phyloP scores from a whole-genome alignment of 37 sponge, comb jelly and placozoan species.

The Chondrilla cf. caribensis region DNA sequence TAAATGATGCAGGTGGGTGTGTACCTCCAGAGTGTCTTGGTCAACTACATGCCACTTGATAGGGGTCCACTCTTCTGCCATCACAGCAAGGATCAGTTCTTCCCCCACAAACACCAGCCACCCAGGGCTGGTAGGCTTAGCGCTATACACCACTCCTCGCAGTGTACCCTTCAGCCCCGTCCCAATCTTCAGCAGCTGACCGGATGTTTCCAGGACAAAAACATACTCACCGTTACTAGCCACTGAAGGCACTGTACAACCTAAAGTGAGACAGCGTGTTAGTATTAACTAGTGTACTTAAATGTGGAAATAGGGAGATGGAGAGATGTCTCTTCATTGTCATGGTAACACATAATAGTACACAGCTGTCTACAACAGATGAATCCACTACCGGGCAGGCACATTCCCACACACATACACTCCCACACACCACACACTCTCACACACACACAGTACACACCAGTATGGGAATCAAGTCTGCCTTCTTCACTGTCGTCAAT shows the following conservation, averaged over 20 bases:
- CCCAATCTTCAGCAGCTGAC: slow-evolving; percentile 45
- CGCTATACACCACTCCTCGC: slow-evolving; percentile 38
- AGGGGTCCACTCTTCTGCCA: background rate
- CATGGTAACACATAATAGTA: no score
- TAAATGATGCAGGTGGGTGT: no score
- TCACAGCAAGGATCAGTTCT: slow-evolving; percentile 10
- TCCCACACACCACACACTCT: no score
- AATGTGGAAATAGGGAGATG: background rate
- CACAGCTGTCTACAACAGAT: no score
- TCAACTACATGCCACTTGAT: background rate
- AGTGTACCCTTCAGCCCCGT: slow-evolving; percentile 40
- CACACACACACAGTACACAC: background rate
- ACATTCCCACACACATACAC: no score
- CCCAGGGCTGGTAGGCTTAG: slow-evolving; percentile 31
- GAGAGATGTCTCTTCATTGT: no score
- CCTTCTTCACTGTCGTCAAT: no score
- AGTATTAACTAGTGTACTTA: no score
- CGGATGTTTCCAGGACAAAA: slow-evolving; percentile 33
- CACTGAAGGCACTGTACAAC: slow-evolving; percentile 39
- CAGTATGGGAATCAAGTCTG: background rate
- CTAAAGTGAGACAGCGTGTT: background rate
- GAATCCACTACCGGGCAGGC: no score
- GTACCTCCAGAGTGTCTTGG: slow-evolving; percentile 4
- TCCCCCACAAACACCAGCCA: slow-evolving; percentile 43
- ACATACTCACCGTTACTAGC: slow-evolving; percentile 72